These are phyloP conservation scores for Nephrotoma guestfalica DNA, from an alignment of 2,888 invertebrate species.

Conservation along the genomic window DNA sequence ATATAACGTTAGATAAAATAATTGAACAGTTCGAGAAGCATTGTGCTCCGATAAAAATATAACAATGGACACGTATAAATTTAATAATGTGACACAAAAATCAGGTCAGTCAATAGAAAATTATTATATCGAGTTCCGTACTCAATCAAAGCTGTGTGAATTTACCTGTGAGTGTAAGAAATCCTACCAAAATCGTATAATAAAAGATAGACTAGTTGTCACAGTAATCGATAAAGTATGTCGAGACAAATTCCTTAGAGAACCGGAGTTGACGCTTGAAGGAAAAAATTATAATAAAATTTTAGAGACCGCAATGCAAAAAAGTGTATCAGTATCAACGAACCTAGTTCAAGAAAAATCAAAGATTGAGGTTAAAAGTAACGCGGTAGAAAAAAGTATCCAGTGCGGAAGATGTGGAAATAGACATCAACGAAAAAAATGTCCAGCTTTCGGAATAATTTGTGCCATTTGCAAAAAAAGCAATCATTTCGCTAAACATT, in stretches of 20 bases:
- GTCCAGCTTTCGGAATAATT: neutral
- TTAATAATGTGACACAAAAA: neutral
- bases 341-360: too few species aligned
- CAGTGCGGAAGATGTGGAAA: neutral
- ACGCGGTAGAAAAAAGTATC: neutral
- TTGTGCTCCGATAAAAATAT: neutral
- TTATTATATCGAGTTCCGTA: neutral
- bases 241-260: rapidly evolving
- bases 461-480: neutral
- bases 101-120: neutral
- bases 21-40: rapidly evolving
- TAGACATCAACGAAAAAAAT: neutral
- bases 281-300: too few species aligned
- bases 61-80: neutral
- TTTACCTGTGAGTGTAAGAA: neutral
- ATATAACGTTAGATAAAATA: neutral
- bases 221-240: too few species aligned
- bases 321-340: too few species aligned
- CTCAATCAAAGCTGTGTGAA: neutral
- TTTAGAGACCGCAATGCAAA: too few species aligned
- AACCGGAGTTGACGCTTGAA: too few species aligned
- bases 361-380: too few species aligned
- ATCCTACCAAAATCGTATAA: too few species aligned
- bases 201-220: too few species aligned
- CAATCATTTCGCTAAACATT: neutral